A percentile compares a stretch with the other conserved stretches of the same genome.
phyloP scores from a whole-genome alignment of 2,113 vertebrate species.

The Apus apus region DNA sequence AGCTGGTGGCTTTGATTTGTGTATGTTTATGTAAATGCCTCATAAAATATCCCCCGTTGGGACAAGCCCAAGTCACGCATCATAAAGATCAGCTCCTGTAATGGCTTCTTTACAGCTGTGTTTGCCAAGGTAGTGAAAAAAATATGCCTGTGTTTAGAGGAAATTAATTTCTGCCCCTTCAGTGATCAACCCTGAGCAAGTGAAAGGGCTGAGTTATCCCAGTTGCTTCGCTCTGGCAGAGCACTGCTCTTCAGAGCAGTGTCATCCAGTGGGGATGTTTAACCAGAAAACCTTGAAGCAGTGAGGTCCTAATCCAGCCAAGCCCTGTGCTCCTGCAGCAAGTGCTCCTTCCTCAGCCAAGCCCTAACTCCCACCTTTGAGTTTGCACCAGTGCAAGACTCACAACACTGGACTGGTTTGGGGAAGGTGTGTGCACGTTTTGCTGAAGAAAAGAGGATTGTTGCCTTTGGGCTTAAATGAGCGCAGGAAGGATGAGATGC shows the following conservation, averaged over 20 bases:
- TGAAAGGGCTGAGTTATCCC: conserved; percentile 42
- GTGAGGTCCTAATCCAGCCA: neutral
- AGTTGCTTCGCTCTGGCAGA: conserved; percentile 35
- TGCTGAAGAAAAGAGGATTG: neutral
- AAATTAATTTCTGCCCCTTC: conserved; percentile 73
- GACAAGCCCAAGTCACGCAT: conserved; percentile 55
- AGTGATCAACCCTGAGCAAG: conserved; percentile 67
- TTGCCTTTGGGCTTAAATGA: conserved; percentile 23
- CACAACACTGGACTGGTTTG: neutral
- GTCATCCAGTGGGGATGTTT: neutral
- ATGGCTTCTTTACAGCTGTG: conserved; percentile 60
- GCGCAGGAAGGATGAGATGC: neutral
- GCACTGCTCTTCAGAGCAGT: neutral
- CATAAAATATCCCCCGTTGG: conserved; percentile 41
- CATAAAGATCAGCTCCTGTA: conserved; percentile 63
- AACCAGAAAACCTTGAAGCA: conserved; percentile 38
- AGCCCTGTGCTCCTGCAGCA: neutral
- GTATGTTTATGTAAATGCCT: conserved; percentile 67
- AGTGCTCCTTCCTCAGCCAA: neutral
- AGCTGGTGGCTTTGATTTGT: conserved; percentile 59
- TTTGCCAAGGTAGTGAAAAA: conserved; percentile 57
- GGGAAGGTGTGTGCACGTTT: neutral
- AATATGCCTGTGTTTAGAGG: conserved; percentile 63
- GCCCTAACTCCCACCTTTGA: conserved; percentile 12
- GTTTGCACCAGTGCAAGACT: neutral